phyloP scores from a whole-genome alignment of 2,113 vertebrate genomes.

The Datnioides undecimradiatus region DNA sequence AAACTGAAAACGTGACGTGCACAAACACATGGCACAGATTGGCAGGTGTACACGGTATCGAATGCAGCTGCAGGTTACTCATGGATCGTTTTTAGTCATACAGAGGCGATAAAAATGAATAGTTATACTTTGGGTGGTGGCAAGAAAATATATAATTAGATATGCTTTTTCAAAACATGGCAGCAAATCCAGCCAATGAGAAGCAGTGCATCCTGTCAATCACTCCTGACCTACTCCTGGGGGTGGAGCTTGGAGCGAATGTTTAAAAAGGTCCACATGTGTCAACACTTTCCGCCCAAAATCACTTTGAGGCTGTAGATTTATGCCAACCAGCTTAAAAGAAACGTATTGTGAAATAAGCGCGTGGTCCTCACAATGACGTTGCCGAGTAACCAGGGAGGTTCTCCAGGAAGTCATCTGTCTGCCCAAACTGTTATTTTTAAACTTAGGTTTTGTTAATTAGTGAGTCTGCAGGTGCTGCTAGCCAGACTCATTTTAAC shows the following conservation, averaged over 20 bases:
- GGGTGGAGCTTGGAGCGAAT: neutral
- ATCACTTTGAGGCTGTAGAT: neutral
- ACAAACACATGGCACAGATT: neutral
- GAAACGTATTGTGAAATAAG: neutral
- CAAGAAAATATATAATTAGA: neutral
- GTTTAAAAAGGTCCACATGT: neutral
- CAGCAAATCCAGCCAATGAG: neutral
- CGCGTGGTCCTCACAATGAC: neutral
- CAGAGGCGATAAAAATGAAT: neutral
- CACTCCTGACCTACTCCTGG: neutral
- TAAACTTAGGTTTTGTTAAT: neutral
- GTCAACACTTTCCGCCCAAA: neutral
- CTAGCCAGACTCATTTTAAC: neutral
- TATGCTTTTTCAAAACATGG: neutral
- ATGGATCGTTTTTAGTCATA: neutral
- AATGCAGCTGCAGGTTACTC: neutral
- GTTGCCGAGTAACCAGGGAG: neutral
- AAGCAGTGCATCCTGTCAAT: slow-evolving; percentile 3
- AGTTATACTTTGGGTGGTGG: neutral
- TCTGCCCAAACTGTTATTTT: neutral
- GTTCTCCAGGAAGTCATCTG: neutral
- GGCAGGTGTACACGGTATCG: no score
- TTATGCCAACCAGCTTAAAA: neutral
- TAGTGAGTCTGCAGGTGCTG: neutral
- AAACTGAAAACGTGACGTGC: neutral